Conservation (phyloP, 2,888 invertebrate genomes). For the Phasia obesa region DNA sequence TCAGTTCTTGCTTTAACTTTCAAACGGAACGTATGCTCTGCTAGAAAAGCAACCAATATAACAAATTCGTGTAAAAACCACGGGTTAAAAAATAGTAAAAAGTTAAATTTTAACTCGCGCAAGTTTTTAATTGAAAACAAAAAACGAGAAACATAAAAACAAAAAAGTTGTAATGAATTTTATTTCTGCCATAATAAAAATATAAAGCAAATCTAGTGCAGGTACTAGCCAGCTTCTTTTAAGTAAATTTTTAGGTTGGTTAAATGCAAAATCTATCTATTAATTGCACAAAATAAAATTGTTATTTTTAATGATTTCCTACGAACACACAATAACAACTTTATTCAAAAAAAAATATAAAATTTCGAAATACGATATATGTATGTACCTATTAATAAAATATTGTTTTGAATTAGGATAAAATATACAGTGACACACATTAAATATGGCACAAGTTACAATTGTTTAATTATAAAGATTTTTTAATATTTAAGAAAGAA, state of each 20-base stretch:
- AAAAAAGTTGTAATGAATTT: neutral
- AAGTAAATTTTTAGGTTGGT: slow-evolving; percentile 34
- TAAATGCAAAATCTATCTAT: neutral
- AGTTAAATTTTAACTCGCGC: neutral
- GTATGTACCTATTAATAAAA: no score
- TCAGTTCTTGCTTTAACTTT: slow-evolving; percentile 62
- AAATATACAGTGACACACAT: no score
- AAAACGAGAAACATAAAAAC: no score
- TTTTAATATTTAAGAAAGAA: no score
- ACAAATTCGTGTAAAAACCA: neutral
- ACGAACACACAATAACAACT: neutral
- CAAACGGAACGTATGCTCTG: slow-evolving; percentile 52
- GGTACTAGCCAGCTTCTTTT: neutral
- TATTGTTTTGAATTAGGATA: no score
- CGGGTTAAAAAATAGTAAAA: slow-evolving; percentile 10
- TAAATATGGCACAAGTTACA: no score
- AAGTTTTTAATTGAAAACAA: no score
- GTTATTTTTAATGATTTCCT: no score
- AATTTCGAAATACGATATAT: no score
- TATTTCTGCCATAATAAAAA: neutral
- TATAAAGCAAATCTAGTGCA: neutral
- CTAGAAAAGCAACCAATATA: neutral
- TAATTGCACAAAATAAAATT: neutral
- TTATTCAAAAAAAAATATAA: neutral
- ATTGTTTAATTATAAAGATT: no score